Evolutionary conservation across 2,113 vertebrate genomes (phyloP).

Genomic region (Myotis brandtii): DNA sequence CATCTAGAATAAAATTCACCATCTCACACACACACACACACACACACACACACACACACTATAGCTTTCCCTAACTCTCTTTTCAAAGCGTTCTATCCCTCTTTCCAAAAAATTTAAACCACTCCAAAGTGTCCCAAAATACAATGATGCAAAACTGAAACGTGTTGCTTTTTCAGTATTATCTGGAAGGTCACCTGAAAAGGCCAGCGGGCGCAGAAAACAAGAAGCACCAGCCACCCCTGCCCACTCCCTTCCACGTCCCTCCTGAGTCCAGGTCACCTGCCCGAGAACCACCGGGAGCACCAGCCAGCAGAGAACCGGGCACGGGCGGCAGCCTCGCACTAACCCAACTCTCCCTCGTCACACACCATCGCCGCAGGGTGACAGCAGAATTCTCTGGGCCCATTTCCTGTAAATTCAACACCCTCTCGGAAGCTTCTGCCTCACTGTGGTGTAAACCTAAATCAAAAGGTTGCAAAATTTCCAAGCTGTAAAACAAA

Average conservation of each 20-base stretch:
- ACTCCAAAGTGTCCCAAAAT: background rate
- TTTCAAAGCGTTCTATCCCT: background rate
- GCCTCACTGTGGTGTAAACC: conserved; percentile 15
- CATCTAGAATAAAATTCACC: conserved; percentile 2
- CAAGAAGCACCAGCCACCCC: background rate
- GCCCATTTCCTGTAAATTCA: conserved; percentile 38
- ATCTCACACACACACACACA: background rate
- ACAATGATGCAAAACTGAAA: background rate
- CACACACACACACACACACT: background rate
- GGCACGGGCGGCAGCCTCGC: background rate
- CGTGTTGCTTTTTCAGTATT: background rate
- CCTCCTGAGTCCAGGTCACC: background rate
- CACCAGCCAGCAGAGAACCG: background rate
- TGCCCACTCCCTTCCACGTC: background rate
- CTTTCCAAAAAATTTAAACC: background rate
- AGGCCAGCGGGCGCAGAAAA: background rate
- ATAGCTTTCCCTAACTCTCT: background rate
- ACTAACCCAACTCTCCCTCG: background rate
- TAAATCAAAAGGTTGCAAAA: conserved; percentile 31
- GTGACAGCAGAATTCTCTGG: background rate
- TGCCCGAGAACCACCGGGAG: background rate
- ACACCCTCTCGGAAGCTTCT: background rate
- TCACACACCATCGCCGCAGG: background rate
- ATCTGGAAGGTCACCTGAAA: background rate
- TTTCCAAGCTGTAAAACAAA: conserved; percentile 7